Conservation (phyloP, 2,113 vertebrate species). For the Tragelaphus scriptus region DNA sequence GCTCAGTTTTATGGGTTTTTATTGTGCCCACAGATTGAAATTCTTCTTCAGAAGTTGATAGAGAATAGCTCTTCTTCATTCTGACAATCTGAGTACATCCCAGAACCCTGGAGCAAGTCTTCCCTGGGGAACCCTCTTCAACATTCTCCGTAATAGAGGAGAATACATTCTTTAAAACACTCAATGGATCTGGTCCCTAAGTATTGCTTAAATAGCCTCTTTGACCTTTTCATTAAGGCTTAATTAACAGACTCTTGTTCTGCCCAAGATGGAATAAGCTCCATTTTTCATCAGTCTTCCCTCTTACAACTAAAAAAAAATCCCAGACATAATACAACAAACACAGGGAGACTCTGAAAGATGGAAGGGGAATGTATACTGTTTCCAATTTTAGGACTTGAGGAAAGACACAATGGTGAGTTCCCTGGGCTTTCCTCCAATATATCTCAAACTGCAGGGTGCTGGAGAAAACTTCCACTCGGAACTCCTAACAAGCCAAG, state of each 20-base stretch:
- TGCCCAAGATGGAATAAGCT: neutral
- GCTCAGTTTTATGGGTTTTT: neutral
- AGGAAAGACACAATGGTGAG: neutral
- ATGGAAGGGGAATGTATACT: neutral
- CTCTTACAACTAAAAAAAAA: neutral
- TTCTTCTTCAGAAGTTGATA: neutral
- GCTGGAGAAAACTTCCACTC: neutral
- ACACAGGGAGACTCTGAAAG: neutral
- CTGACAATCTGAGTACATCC: neutral
- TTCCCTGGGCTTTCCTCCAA: neutral
- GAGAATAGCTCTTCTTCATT: neutral
- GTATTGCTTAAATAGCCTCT: constrained; percentile 15
- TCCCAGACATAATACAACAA: neutral
- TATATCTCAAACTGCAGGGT: neutral
- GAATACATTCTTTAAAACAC: neutral
- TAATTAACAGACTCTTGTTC: neutral
- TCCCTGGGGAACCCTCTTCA: neutral
- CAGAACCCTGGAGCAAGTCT: neutral
- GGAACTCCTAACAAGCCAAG: neutral
- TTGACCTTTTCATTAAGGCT: constrained; percentile 16
- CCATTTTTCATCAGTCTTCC: neutral
- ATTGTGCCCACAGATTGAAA: neutral
- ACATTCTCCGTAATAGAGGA: neutral
- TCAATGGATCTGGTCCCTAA: neutral
- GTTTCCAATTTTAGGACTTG: neutral